Evolutionary conservation across 2,888 invertebrate species (phyloP).

Genomic region (Drosophila nr. fundita): DNA sequence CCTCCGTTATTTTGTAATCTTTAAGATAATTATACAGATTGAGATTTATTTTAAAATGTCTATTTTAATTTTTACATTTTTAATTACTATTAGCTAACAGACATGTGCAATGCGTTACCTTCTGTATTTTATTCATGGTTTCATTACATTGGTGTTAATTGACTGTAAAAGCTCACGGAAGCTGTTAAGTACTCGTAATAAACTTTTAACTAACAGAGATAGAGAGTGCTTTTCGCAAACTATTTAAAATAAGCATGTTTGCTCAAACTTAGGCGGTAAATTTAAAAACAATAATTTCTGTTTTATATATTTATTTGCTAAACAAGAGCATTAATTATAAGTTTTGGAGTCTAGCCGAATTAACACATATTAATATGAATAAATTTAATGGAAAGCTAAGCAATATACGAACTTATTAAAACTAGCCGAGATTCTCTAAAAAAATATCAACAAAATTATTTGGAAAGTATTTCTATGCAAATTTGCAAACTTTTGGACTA

Average conservation of each 20-base stretch:
- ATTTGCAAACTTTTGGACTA: neutral
- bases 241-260: neutral
- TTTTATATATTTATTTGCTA: constrained; percentile 6
- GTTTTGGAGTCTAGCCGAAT: neutral
- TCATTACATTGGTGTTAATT: neutral
- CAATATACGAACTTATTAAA: constrained; percentile 1
- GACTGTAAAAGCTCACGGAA: constrained; percentile 20
- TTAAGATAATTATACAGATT: neutral
- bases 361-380: constrained; percentile 22
- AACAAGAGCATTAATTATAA: neutral
- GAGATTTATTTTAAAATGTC: neutral
- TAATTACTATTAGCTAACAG: neutral
- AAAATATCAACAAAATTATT: constrained; percentile 19
- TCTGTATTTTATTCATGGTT: neutral
- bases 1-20: neutral
- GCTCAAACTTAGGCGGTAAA: neutral
- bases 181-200: constrained; percentile 11
- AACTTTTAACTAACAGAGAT: constrained; percentile 6
- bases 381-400: constrained; percentile 12
- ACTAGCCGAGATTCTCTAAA: constrained; percentile 19
- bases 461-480: neutral
- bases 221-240: neutral
- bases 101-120: neutral
- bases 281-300: neutral
- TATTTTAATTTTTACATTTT: neutral